phyloP scores from a whole-genome alignment of 2,113 vertebrate genomes.

The Ceratotherium simum region DNA sequence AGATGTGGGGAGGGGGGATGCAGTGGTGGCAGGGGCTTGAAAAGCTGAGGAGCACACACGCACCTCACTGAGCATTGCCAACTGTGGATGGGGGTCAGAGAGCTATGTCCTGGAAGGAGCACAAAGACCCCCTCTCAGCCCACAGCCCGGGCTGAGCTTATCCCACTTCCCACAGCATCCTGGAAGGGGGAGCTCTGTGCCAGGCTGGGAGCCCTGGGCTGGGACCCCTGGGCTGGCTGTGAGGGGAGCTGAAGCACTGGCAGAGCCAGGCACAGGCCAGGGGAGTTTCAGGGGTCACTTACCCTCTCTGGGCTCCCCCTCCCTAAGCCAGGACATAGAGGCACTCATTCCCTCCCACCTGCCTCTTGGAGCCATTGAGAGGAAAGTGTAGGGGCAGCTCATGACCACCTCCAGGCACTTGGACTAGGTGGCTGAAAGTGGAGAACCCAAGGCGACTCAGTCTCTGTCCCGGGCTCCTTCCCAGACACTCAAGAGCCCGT shows the following conservation, averaged over 20 bases:
- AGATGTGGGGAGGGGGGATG: not conserved
- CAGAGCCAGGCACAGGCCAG: not conserved
- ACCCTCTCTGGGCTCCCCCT: not conserved
- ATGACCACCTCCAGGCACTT: not conserved
- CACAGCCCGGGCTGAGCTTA: not conserved
- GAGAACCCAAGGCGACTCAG: not conserved
- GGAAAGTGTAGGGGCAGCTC: not conserved
- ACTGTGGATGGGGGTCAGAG: not conserved
- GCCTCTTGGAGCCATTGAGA: not conserved
- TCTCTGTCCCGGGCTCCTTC: not conserved
- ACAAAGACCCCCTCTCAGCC: not conserved
- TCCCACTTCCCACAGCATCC: not conserved
- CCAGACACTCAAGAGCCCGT: not conserved
- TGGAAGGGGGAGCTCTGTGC: not conserved
- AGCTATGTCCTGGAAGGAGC: not conserved
- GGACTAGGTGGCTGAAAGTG: not conserved
- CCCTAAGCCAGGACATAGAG: not conserved
- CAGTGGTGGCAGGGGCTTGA: not conserved
- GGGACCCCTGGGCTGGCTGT: not conserved
- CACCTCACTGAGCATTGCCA: not conserved
- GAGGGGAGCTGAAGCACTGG: not conserved
- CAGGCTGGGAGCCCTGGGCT: not conserved
- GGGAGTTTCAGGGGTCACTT: not conserved
- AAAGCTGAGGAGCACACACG: not conserved
- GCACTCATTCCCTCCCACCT: not conserved